Conservation (phyloP, 2,113 vertebrate species). For the Rafetus swinhoei region DNA sequence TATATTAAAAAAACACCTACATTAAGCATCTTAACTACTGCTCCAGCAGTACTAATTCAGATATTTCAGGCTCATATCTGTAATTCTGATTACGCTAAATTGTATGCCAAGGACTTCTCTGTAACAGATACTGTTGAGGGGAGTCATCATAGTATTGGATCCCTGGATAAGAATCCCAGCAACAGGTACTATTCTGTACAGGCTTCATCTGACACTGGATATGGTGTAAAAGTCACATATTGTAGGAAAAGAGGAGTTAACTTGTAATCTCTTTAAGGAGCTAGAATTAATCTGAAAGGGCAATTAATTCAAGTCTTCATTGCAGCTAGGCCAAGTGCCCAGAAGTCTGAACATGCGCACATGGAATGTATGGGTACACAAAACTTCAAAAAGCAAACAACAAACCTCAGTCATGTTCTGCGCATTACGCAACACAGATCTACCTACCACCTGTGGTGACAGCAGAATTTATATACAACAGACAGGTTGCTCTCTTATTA, state of each 20-base stretch:
- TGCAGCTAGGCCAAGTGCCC: not conserved
- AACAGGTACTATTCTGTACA: not conserved
- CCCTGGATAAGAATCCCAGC: not conserved
- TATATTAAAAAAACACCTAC: not conserved
- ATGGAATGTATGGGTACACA: accelerated
- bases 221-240: not conserved
- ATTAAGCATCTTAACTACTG: not conserved
- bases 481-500: not conserved
- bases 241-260: conserved; percentile 12
- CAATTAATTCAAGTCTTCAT: conserved; percentile 22
- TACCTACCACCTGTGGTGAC: not conserved
- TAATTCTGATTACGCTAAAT: not conserved
- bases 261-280: conserved; percentile 3
- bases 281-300: conserved; percentile 24
- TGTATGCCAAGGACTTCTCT: not conserved
- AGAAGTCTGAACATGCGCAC: not conserved
- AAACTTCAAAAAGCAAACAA: not conserved
- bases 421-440: accelerated
- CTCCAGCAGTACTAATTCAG: not conserved
- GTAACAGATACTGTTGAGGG: not conserved
- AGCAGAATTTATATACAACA: not conserved
- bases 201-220: not conserved
- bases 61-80: not conserved
- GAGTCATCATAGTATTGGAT: not conserved
- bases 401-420: accelerated